Evolutionary conservation across 1,140 invertebrate genomes (phyloP).

Genomic region (Lordiphosa mommai): DNA sequence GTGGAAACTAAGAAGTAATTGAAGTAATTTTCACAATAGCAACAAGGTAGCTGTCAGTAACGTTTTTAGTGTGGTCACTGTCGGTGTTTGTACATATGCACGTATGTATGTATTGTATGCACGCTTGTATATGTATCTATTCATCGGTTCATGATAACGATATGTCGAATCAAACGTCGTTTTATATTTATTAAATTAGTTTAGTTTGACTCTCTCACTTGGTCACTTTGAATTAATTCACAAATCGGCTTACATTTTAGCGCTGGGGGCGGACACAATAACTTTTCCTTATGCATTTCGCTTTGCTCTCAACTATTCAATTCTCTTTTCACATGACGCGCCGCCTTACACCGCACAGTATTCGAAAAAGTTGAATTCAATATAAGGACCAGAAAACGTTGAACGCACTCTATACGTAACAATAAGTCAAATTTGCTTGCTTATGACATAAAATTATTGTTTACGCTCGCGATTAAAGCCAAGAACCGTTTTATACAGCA

Average conservation of each 20-base stretch:
- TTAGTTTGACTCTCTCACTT: conserved; percentile 7
- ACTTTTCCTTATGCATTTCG: conserved; percentile 17
- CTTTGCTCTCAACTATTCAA: conserved; percentile 27
- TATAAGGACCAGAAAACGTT: neutral
- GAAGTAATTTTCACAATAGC: no score
- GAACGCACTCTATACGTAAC: conserved; percentile 5
- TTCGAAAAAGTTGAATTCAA: conserved; percentile 6
- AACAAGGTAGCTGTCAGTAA: no score
- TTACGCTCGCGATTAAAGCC: conserved; percentile 51
- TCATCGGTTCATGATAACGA: neutral
- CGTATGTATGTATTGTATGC: conserved; percentile 12
- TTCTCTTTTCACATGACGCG: conserved; percentile 24
- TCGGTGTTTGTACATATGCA: neutral
- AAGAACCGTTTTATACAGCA: conserved; percentile 22
- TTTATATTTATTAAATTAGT: conserved; percentile 25
- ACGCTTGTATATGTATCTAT: conserved; percentile 1
- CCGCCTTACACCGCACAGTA: conserved; percentile 7
- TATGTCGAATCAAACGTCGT: conserved; percentile 1
- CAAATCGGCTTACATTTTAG: conserved; percentile 37
- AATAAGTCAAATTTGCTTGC: conserved; percentile 12
- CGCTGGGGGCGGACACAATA: conserved; percentile 13
- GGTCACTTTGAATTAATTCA: conserved; percentile 23
- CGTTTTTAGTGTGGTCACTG: no score
- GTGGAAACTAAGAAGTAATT: conserved; percentile 6
- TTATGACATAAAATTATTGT: conserved; percentile 25